These are phyloP conservation scores for Drosophila jambulina DNA, from an alignment of 1,140 invertebrate species.

Conservation along the genomic window DNA sequence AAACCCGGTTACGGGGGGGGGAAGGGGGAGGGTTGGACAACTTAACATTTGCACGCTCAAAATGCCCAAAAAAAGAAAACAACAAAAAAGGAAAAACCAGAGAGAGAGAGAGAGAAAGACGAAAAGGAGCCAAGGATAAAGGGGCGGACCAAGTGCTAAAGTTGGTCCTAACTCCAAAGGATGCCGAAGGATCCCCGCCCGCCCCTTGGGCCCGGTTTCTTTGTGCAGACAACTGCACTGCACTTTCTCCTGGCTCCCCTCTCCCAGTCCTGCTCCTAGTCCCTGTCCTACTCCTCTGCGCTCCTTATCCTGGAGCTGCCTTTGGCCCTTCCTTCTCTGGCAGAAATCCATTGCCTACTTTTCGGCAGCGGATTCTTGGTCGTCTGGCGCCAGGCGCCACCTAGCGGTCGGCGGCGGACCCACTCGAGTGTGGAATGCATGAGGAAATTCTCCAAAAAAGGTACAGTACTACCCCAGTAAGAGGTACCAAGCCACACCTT, in stretches of 20 bases:
- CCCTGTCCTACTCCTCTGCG: neutral
- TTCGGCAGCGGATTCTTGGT: conserved; percentile 45
- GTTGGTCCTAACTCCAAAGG: conserved; percentile 42
- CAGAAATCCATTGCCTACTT: conserved; percentile 50
- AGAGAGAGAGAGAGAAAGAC: conserved; percentile 1
- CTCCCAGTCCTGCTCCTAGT: neutral
- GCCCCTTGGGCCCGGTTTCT: conserved; percentile 15
- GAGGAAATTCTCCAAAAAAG: neutral
- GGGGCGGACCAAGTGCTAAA: conserved; percentile 43
- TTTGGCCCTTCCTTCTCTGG: conserved; percentile 10
- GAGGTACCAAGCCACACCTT: accelerated
- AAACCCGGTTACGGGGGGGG: neutral
- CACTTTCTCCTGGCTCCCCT: conserved; percentile 13
- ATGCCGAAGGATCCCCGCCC: neutral
- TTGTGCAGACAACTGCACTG: conserved; percentile 49
- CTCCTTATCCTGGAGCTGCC: conserved; percentile 16
- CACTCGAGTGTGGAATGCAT: conserved; percentile 12
- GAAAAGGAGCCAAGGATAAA: conserved; percentile 34
- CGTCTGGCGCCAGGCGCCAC: conserved; percentile 55
- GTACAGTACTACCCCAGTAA: neutral
- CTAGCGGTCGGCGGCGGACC: conserved; percentile 31
- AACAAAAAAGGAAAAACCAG: neutral
- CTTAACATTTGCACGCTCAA: conserved; percentile 72
- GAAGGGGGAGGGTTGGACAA: conserved; percentile 23
- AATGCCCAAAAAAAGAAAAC: conserved; percentile 35